Evolutionary conservation across 2,797 vertebrate genomes (phyloP).

Genomic region (Protonibea diacanthus): DNA sequence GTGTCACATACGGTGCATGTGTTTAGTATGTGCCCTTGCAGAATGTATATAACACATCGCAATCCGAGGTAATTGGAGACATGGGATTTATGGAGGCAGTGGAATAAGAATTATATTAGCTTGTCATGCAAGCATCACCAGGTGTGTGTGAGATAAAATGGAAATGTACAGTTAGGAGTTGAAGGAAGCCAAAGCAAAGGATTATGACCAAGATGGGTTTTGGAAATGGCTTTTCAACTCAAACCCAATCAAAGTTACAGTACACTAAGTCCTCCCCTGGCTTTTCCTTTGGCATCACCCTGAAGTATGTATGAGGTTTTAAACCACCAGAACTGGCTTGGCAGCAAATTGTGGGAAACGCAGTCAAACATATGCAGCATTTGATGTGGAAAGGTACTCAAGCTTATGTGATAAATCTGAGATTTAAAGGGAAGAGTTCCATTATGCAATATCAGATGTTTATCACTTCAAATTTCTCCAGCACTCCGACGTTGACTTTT

Average conservation of each 20-base stretch:
- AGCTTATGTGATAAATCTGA: slow-evolving; percentile 40
- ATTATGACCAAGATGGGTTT: slow-evolving; percentile 51
- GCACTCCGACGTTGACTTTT: slow-evolving; percentile 6
- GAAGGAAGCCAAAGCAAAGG: slow-evolving; percentile 49
- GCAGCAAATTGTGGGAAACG: slow-evolving; percentile 39
- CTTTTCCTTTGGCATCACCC: slow-evolving; percentile 42
- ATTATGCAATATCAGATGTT: slow-evolving; percentile 30
- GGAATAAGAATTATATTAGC: slow-evolving; percentile 48
- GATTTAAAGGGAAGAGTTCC: slow-evolving; percentile 24
- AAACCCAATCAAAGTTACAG: slow-evolving; percentile 60
- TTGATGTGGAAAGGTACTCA: slow-evolving; percentile 30
- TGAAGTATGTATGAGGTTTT: slow-evolving; percentile 38
- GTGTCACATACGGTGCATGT: slow-evolving; percentile 37
- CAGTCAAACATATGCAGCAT: slow-evolving; percentile 31
- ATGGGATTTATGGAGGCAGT: slow-evolving; percentile 41
- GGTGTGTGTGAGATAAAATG: slow-evolving; percentile 56
- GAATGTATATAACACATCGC: slow-evolving; percentile 34
- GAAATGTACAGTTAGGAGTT: slow-evolving; percentile 39
- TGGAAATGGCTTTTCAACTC: slow-evolving; percentile 56
- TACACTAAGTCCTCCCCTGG: slow-evolving; percentile 34
- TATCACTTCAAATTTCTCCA: slow-evolving; percentile 5
- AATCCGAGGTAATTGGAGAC: slow-evolving; percentile 47
- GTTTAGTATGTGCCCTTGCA: slow-evolving; percentile 47
- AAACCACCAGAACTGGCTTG: slow-evolving; percentile 36
- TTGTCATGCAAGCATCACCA: slow-evolving; percentile 52